Evolutionary conservation across 2,797 vertebrate genomes (phyloP).

Genomic region (Telmatherina bonti): DNA sequence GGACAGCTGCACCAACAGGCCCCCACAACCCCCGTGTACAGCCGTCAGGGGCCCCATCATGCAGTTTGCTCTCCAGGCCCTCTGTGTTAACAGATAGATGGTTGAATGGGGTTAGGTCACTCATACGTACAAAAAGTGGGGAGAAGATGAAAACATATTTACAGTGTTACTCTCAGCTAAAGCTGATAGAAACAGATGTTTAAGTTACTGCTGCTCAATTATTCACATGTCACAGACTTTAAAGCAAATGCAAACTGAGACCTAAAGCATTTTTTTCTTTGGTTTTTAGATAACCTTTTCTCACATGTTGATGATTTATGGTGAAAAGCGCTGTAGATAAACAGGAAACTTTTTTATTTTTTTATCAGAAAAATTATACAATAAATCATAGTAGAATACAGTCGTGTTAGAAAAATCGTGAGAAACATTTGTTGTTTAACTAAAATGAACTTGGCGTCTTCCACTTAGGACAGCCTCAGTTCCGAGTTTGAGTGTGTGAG

Average conservation of each 20-base stretch:
- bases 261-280: background rate
- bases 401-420: too few relatives aligned
- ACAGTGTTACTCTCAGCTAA: constrained; percentile 39
- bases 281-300: background rate
- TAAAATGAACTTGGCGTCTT: background rate
- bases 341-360: background rate
- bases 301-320: constrained; percentile 3
- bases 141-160: constrained; percentile 62
- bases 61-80: constrained; percentile 74
- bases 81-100: constrained; percentile 85
- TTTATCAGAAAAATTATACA: too few relatives aligned
- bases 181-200: constrained; percentile 48
- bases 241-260: background rate
- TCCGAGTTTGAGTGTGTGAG: constrained; percentile 11
- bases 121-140: constrained; percentile 29
- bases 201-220: constrained; percentile 6
- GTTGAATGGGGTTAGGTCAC: constrained; percentile 66
- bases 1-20: constrained; percentile 90
- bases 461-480: background rate
- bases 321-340: background rate
- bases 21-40: constrained; percentile 68
- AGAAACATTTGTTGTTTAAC: background rate
- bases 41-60: constrained; percentile 66
- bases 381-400: too few relatives aligned
- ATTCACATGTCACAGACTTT: constrained; percentile 27